Evolutionary conservation across 2,888 invertebrate genomes (phyloP).

Genomic region (Epirrhoe tristata): DNA sequence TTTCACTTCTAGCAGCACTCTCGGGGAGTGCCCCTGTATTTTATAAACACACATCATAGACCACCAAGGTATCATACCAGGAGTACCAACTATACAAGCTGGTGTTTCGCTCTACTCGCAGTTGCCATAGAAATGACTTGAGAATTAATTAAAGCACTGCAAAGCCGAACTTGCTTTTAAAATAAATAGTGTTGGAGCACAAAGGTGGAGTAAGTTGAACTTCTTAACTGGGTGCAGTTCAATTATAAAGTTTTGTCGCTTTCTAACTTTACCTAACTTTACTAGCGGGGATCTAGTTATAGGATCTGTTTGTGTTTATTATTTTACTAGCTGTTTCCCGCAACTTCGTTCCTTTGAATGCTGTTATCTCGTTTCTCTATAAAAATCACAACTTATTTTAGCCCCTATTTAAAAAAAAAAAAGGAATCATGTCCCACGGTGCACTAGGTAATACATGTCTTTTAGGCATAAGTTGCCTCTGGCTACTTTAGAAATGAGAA

Average conservation of each 20-base stretch:
- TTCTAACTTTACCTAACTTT: constrained; percentile 22
- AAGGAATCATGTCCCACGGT: no score
- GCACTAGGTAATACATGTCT: no score
- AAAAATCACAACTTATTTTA: no score
- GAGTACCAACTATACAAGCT: not conserved
- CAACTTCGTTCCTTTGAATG: no score
- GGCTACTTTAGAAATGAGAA: no score
- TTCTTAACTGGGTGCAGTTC: constrained; percentile 45
- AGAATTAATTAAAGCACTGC: constrained; percentile 12
- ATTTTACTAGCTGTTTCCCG: not conserved
- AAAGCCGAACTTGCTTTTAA: constrained; percentile 23
- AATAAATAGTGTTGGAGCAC: constrained; percentile 36
- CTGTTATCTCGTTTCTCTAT: no score
- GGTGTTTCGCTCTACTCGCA: not conserved
- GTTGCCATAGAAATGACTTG: constrained; percentile 14
- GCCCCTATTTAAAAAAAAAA: no score
- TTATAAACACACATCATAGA: no score
- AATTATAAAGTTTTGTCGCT: constrained; percentile 52
- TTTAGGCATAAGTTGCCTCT: no score
- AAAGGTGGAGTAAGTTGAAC: constrained; percentile 45
- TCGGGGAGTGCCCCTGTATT: no score
- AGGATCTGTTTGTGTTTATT: not conserved
- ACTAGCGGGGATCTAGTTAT: constrained; percentile 11
- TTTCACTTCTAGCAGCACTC: no score
- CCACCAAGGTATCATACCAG: no score